Evolutionary conservation across 1,140 invertebrate species (phyloP).

Genomic region (Euura lappo): DNA sequence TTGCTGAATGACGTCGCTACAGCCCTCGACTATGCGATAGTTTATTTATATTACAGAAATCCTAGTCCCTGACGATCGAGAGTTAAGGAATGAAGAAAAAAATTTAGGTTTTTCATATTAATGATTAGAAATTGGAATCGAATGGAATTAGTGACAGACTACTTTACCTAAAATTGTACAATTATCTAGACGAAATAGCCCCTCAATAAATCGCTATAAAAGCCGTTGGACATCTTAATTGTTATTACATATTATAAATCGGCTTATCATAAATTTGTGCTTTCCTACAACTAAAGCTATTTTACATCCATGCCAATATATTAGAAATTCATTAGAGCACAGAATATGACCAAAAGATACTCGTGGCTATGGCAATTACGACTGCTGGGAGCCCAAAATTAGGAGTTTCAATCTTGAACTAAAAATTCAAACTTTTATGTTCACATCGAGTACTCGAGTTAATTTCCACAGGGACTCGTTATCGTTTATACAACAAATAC

Average conservation of each 20-base stretch:
- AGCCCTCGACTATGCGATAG: too few species aligned
- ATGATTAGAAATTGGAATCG: too few species aligned
- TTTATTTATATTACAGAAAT: too few species aligned
- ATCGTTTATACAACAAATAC: not conserved
- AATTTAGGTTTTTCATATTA: too few species aligned
- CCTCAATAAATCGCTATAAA: not conserved
- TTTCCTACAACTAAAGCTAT: constrained; percentile 1
- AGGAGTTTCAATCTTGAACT: not conserved
- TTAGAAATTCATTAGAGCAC: not conserved
- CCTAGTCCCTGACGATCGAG: too few species aligned
- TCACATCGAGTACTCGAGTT: not conserved
- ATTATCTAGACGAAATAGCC: not conserved
- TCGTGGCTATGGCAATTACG: not conserved
- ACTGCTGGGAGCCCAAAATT: not conserved
- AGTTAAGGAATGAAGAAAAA: too few species aligned
- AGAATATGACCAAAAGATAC: not conserved
- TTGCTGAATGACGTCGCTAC: too few species aligned
- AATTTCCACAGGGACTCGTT: not conserved
- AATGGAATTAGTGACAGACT: too few species aligned
- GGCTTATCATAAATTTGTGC: not conserved
- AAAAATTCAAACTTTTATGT: not conserved
- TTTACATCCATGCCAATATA: not conserved
- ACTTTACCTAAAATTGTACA: not conserved
- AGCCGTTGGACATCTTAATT: constrained; percentile 9
- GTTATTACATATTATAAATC: not conserved